Conservation (phyloP, 2,888 invertebrate genomes). For the Metopia argyrocephala region DNA sequence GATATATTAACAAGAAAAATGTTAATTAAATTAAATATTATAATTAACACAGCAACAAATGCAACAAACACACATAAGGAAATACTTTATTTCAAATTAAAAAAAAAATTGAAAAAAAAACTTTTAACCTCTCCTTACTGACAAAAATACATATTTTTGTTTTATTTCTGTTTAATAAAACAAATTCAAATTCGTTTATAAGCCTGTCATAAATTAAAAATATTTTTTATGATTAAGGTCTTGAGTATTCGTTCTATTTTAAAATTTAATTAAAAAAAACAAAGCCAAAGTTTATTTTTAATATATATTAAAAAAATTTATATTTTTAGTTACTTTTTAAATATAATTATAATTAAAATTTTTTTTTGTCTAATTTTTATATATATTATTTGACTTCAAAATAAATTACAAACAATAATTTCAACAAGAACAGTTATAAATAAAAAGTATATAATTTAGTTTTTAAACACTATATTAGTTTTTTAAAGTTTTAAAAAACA, state of each 20-base stretch:
- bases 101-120: no score
- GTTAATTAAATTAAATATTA: slow-evolving; percentile 18
- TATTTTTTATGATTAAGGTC: background rate
- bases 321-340: slow-evolving; percentile 31
- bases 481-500: slow-evolving; percentile 52
- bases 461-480: slow-evolving; percentile 53
- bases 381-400: slow-evolving; percentile 40
- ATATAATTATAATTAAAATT: slow-evolving; percentile 44
- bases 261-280: slow-evolving; percentile 60
- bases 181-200: no score
- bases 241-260: slow-evolving; percentile 58
- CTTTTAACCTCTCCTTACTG: no score
- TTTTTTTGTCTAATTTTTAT: slow-evolving; percentile 50
- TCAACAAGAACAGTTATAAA: slow-evolving; percentile 23
- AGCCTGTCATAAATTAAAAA: no score
- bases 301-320: slow-evolving; percentile 57
- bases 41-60: background rate
- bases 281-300: slow-evolving; percentile 77
- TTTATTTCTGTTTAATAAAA: no score
- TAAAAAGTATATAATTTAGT: slow-evolving; percentile 42
- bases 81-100: slow-evolving; percentile 56
- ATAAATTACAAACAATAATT: slow-evolving; percentile 22
- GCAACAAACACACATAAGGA: slow-evolving; percentile 41
- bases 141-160: no score
- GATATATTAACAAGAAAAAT: slow-evolving; percentile 36